Evolutionary conservation across 2,888 invertebrate genomes (phyloP).

Genomic region (Biston betularia): DNA sequence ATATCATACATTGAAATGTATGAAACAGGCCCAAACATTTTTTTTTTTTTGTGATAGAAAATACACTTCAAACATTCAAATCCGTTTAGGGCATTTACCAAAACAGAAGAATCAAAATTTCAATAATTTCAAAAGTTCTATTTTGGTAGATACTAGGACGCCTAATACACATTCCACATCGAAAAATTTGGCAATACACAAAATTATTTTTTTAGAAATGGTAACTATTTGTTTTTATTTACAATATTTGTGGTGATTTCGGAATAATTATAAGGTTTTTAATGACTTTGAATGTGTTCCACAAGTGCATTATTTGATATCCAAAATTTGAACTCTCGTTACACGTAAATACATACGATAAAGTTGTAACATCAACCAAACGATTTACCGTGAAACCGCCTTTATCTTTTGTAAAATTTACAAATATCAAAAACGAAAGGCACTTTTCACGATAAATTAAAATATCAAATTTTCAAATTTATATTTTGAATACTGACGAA

Average conservation of each 20-base stretch:
- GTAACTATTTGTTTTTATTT: conserved; percentile 42
- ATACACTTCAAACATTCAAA: conserved; percentile 7
- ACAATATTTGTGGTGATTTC: conserved; percentile 28
- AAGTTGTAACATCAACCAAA: too few relatives aligned
- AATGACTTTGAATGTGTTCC: conserved; percentile 10
- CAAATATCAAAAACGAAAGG: too few relatives aligned
- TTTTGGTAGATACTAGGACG: conserved; percentile 20
- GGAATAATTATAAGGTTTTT: conserved; percentile 5
- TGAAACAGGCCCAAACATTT: conserved; percentile 25
- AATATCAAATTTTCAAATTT: background rate
- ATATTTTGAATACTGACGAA: conserved; percentile 1
- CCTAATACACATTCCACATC: conserved; percentile 28
- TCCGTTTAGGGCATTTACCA: conserved; percentile 19
- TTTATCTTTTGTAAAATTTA: too few relatives aligned
- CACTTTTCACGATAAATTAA: too few relatives aligned
- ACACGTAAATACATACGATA: too few relatives aligned
- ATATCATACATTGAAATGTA: conserved; percentile 1
- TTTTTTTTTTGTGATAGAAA: conserved; percentile 13
- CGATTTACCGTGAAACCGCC: too few relatives aligned
- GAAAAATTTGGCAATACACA: conserved; percentile 45
- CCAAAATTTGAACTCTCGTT: too few relatives aligned
- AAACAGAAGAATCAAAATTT: conserved; percentile 9
- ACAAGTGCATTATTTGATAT: background rate
- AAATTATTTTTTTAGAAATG: conserved; percentile 33
- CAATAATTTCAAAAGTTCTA: background rate